Evolutionary conservation across 2,888 invertebrate genomes (phyloP).

Genomic region (Thumatha senex): DNA sequence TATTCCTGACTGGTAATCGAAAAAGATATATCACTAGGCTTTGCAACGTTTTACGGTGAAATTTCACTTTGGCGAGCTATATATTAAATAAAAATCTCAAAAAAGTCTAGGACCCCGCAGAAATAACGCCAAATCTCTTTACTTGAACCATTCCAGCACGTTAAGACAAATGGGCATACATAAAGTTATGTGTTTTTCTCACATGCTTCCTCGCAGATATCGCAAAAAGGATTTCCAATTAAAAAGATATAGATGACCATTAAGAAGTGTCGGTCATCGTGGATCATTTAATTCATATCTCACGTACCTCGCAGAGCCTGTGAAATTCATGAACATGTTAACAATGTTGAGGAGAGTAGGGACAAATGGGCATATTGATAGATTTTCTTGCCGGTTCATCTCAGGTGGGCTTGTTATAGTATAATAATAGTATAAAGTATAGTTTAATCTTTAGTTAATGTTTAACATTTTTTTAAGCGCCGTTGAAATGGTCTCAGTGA

Average conservation of each 20-base stretch:
- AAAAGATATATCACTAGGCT: too few relatives aligned
- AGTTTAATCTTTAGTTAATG: too few relatives aligned
- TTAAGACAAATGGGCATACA: constrained; percentile 68
- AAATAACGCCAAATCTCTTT: constrained; percentile 10
- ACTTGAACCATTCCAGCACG: constrained; percentile 31
- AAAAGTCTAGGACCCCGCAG: too few relatives aligned
- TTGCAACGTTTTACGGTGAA: too few relatives aligned
- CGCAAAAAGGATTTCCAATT: constrained; percentile 74
- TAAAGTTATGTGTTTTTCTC: constrained; percentile 72
- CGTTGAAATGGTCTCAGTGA: too few relatives aligned
- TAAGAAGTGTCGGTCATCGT: constrained; percentile 58
- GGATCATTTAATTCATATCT: constrained; percentile 74
- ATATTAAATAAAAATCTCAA: too few relatives aligned
- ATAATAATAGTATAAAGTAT: too few relatives aligned
- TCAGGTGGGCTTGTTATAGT: too few relatives aligned
- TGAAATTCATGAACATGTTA: constrained; percentile 45
- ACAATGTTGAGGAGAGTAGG: constrained; percentile 23
- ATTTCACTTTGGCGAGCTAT: too few relatives aligned
- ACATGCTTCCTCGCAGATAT: constrained; percentile 57
- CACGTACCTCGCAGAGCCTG: constrained; percentile 64
- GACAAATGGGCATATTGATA: background rate
- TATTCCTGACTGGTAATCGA: too few relatives aligned
- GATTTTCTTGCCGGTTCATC: too few relatives aligned
- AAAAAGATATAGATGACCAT: constrained; percentile 72
- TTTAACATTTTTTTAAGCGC: too few relatives aligned